phyloP scores from a whole-genome alignment of 2,888 invertebrate species.

The Rotaria socialis region DNA sequence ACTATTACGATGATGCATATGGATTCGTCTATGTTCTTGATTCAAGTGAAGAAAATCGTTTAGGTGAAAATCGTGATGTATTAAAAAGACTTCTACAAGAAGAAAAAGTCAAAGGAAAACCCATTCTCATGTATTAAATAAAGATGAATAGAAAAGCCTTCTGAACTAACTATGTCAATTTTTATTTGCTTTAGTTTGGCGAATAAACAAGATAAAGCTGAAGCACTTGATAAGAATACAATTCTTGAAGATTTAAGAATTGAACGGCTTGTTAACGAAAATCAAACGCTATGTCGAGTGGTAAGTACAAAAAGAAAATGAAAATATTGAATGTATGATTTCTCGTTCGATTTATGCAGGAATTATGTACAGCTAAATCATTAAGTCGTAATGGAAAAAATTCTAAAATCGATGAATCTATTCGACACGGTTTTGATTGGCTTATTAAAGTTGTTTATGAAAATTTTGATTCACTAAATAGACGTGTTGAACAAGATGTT shows the following conservation, averaged over 20 bases:
- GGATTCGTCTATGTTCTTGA: slow-evolving; percentile 46
- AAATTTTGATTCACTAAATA: slow-evolving; percentile 16
- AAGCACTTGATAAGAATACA: slow-evolving; percentile 39
- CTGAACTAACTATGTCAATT: too few relatives aligned
- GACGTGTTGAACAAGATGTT: slow-evolving; percentile 30
- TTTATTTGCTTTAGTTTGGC: slow-evolving; percentile 16
- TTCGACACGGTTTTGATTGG: slow-evolving; percentile 42
- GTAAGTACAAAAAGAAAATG: background rate
- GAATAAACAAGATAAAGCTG: slow-evolving; percentile 41
- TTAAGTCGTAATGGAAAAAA: background rate
- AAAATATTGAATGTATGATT: background rate
- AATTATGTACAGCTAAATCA: slow-evolving; percentile 36
- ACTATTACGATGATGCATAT: slow-evolving; percentile 41
- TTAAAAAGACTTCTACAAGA: slow-evolving; percentile 42
- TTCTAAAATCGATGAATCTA: slow-evolving; percentile 37
- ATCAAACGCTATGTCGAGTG: slow-evolving; percentile 42
- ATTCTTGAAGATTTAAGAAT: slow-evolving; percentile 41
- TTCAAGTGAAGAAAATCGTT: slow-evolving; percentile 35
- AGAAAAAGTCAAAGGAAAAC: slow-evolving; percentile 44
- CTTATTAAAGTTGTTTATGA: slow-evolving; percentile 39
- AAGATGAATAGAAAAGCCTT: background rate
- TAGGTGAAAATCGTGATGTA: slow-evolving; percentile 36
- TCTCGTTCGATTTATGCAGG: background rate
- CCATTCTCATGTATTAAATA: slow-evolving; percentile 38
- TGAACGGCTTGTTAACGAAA: slow-evolving; percentile 41